Evolutionary conservation across 2,797 vertebrate genomes (phyloP), one percentile per base, ranked within the genome.

Genomic region (Vultur gryphus): DNA sequence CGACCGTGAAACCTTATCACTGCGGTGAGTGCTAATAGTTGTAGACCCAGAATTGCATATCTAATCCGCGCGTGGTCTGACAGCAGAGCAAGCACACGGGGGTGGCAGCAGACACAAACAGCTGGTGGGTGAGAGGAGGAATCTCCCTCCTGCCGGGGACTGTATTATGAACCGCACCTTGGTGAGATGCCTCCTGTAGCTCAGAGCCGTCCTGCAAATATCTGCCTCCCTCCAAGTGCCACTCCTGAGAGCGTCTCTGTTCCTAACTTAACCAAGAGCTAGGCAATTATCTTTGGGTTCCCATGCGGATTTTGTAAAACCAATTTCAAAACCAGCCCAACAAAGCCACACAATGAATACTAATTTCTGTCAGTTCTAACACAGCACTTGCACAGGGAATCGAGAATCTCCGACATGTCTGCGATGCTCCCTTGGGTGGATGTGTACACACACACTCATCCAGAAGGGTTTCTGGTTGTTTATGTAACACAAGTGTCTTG

Each of bases 401-500:
- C 48, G 49, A 54, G 73, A 70, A 76, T 51, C 73, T 61, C 28
- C 2, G 1, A 37, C 75, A 14, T 9, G 69, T 59, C 71, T 69
- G 33, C 7, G 7, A 25, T 0, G 0, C 37, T 94, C 83, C 78
- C 75, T 75, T 72, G 52, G 76, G 87, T 72, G 49, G 37, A 33
- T 71, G 57, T 49, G 69, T 46, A 73, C 49, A 70, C 80, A 61
- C 23, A 64, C 51, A 24, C 20, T 58, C 64, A 83, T 77, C 84
- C 65, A 89, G 78, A 71, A 90, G 44, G 52, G 28, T 69, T 95
- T 89, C 48, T 87, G 86, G 35, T 62, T 95, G 84, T 95, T 92
- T 92, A 57, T 90, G 48, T 89, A 94, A 49, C 77, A 59, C 48
- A 84, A 91, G 21, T 67, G 86, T 89, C 91, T 95, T 49, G 39